phyloP scores from a whole-genome alignment of 1,140 invertebrate species.

The Philopotamus ludificatus region DNA sequence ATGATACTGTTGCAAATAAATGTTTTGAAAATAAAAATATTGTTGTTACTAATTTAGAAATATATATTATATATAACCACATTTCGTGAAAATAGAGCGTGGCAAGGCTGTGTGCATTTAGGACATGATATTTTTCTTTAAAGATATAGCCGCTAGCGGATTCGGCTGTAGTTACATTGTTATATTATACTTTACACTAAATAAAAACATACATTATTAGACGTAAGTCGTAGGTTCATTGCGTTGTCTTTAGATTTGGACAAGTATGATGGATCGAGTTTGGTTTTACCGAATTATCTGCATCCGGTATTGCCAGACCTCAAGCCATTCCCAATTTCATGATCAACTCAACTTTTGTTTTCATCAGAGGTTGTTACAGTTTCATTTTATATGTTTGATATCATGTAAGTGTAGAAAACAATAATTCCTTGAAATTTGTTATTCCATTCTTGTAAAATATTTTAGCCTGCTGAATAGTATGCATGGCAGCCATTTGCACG shows the following conservation, averaged over 20 bases:
- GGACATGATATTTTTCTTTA: conserved; percentile 49
- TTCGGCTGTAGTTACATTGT: conserved; percentile 40
- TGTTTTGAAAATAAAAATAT: conserved; percentile 28
- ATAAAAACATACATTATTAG: conserved; percentile 42
- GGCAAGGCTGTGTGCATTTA: conserved; percentile 67
- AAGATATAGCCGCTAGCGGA: conserved; percentile 37
- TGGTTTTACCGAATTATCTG: conserved; percentile 33
- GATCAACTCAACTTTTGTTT: conserved; percentile 40
- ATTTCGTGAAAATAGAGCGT: conserved; percentile 55
- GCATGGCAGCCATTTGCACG: conserved; percentile 42
- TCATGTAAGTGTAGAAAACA: conserved; percentile 26
- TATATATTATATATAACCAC: conserved; percentile 26
- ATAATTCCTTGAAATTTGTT: conserved; percentile 25
- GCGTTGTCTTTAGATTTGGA: conserved; percentile 42
- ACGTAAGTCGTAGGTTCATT: conserved; percentile 43
- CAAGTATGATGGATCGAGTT: conserved; percentile 38
- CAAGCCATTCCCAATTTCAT: conserved; percentile 40
- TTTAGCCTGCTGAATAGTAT: conserved; percentile 39
- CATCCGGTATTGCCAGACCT: conserved; percentile 36
- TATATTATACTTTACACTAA: conserved; percentile 40
- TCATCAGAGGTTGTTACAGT: conserved; percentile 39
- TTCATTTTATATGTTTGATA: conserved; percentile 39
- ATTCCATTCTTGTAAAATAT: conserved; percentile 10
- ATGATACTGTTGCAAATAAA: conserved; percentile 22
- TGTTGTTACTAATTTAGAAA: conserved; percentile 24